A percentile compares a stretch with the other conserved stretches of the same genome.
These are phyloP conservation scores for Myiozetetes cayanensis DNA, from an alignment of 2,113 vertebrate genomes.

Conservation along the genomic window DNA sequence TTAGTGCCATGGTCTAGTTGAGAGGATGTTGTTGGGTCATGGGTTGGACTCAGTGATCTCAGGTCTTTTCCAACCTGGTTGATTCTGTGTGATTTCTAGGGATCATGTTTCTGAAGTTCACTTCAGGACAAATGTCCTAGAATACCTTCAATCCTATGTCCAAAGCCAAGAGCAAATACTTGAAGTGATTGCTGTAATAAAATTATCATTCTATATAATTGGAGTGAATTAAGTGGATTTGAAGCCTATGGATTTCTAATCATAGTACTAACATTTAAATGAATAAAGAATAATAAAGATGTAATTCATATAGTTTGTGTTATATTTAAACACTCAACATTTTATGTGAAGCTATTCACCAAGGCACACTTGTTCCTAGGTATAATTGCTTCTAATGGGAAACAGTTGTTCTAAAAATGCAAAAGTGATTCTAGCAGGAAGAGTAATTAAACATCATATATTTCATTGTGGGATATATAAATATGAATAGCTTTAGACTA, in stretches of 20 bases:
- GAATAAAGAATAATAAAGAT: background rate
- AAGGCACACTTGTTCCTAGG: background rate
- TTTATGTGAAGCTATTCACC: background rate
- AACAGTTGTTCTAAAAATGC: background rate
- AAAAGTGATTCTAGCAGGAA: background rate
- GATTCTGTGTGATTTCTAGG: background rate
- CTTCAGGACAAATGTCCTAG: background rate
- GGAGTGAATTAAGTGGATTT: background rate
- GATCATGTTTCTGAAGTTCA: background rate
- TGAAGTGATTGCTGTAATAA: background rate
- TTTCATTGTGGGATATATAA: background rate
- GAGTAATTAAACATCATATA: background rate
- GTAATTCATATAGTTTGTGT: background rate
- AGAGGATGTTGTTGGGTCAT: too few species aligned
- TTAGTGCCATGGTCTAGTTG: too few species aligned
- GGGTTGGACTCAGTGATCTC: too few species aligned
- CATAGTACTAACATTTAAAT: background rate
- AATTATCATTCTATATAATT: background rate
- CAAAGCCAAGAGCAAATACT: background rate
- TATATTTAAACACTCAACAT: background rate
- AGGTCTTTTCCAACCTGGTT: too few species aligned
- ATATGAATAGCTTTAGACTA: background rate
- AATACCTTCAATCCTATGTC: background rate
- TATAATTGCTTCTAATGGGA: background rate
- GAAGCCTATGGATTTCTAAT: background rate